Evolutionary conservation across 2,888 invertebrate species (phyloP), one percentile per base, ranked within the genome.

Genomic region (Pachliopta kotzebuea): DNA sequence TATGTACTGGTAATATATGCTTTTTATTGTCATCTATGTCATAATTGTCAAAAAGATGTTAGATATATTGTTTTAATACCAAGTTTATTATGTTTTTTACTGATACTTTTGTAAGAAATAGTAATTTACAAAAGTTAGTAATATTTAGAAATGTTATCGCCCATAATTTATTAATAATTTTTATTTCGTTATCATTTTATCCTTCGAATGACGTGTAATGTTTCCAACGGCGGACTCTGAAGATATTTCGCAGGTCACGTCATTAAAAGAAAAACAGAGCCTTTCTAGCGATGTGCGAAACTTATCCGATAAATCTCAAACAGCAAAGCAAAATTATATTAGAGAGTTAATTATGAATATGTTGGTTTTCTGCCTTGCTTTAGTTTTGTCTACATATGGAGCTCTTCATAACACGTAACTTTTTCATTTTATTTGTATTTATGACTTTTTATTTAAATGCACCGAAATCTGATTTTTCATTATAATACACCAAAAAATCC

Each of bases 391-490:
- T 4, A 93, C 94, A 17, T 94, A 95, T 76, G 95, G 95, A 71
- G 94, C 95, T 56, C 88, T 96, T 57, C 94, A 95, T 72, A 95
- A 94, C 78, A 92, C 94, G 96, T 96, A 92, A 93, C 94, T 92
- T 67, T 53, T 72, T 18, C 50, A 53, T 24, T n/a, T 26, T 37
- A 14, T 37, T 37, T 37, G 37, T 11, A 14, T 37, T 4, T 2
- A 11, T 20, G 18, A 42, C 0, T 17, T 9, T 31, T 42, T 21
- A 42, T 42, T 21, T 50, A 6, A 60, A 49, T 49, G n/a, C 8
- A 20, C n/a, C 49, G 8, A 20, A 49, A 20, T 14, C 20, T 20
- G 6, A 49, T 20, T 49, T n/a, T n/a, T 14, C n/a, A n/a, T 20
- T 20, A n/a, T 49, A 8, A n/a, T 20, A 7, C 20, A 4, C 2